A percentile compares a stretch with the other conserved stretches of the same genome.
Conservation (phyloP, 2,888 invertebrate genomes). For the Chymomyza amoena region DNA sequence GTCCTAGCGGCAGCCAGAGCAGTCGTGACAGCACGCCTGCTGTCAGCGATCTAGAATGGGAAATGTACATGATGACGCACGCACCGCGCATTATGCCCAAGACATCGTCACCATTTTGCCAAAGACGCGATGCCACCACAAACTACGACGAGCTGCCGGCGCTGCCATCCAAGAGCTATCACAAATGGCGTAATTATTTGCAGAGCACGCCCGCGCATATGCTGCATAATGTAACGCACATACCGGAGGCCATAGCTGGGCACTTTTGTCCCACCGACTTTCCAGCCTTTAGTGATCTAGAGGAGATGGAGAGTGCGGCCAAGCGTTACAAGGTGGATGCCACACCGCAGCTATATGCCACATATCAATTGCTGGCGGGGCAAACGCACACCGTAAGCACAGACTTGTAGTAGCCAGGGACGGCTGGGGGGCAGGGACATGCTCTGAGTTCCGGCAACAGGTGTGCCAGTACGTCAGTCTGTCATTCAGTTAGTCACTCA, state of each 20-base stretch:
- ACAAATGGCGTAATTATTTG: constrained; percentile 68
- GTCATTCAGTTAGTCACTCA: not conserved
- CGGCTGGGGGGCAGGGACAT: not conserved
- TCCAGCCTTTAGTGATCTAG: constrained; percentile 68
- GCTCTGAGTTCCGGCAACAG: constrained; percentile 52
- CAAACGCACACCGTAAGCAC: constrained; percentile 52
- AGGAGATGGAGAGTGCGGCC: constrained; percentile 66
- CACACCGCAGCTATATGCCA: constrained; percentile 24
- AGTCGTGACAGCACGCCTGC: constrained; percentile 14
- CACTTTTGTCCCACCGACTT: constrained; percentile 70
- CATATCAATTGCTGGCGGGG: constrained; percentile 32
- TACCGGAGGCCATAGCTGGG: constrained; percentile 75
- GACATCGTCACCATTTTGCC: constrained; percentile 72
- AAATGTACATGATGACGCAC: constrained; percentile 75
- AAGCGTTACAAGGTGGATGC: constrained; percentile 65
- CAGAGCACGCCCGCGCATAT: constrained; percentile 68
- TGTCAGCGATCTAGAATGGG: constrained; percentile 74
- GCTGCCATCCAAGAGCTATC: constrained; percentile 52
- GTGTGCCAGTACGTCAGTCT: constrained; percentile 42
- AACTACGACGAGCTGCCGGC: constrained; percentile 1
- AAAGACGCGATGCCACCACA: constrained; percentile 39
- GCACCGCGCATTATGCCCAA: constrained; percentile 69
- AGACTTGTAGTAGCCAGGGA: constrained; percentile 45
- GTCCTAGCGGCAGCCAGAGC: constrained; percentile 1
- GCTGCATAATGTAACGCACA: constrained; percentile 64